Evolutionary conservation across 2,113 vertebrate genomes (phyloP), one percentile per base, ranked within the genome.

Genomic region (Stercorarius parasiticus): DNA sequence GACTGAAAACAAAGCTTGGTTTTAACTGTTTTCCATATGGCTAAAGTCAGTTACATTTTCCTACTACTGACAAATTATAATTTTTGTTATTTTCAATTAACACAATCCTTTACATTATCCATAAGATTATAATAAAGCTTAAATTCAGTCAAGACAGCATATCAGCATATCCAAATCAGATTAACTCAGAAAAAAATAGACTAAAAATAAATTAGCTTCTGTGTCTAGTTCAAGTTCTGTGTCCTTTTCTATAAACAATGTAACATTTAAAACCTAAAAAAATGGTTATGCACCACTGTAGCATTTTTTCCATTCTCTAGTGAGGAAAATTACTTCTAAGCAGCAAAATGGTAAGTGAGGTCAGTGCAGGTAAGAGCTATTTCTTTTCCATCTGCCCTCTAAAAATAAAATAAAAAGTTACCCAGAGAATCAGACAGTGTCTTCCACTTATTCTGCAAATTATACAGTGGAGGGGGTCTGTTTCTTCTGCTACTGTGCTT

Each of bases 221-320:
- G 15, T 77, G 55, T 81, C 69, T 79, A 64, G 52, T 92, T 94
- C 47, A 84, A 11, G 1, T 77, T 93, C 49, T 12, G 71, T 82
- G 65, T 88, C 43, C 43, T 92, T 89, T 82, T 74, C 58, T 82
- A 49, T 87, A 93, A 95, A 88, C 56, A 72, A 8, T 38, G 9
- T 93, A 93, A 82, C 61, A 94, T 86, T 95, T 89, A 61, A 95
- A 94, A 58, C 73, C 81, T 94, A 10, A 80, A 34, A 88, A 96
- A 93, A 53, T 47, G 45, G 15, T 87, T 77, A 10, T 58, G 20
- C 36, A 85, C 40, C 42, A 26, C 58, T 69, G n/a, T 58, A 79
- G 78, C 49, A 47, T 42, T 95, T 95, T 96, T 97, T 97, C 91
- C 93, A 66, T 53, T 89, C 58, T 91, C 53, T 38, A 50, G 61